Conservation (phyloP, 2,888 invertebrate genomes). For the Leucophenga maculata region DNA sequence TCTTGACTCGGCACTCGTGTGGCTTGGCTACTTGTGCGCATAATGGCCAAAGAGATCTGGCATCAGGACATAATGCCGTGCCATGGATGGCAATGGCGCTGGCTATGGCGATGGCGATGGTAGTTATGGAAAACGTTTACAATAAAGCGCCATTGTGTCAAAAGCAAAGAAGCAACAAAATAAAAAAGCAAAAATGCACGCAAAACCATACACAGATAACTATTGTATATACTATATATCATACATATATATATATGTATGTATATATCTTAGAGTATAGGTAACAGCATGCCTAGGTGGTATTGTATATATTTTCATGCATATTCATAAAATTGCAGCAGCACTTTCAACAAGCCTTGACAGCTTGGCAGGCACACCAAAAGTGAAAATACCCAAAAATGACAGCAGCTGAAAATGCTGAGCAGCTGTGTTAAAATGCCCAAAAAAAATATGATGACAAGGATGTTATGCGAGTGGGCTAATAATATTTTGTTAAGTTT, state of each 20-base stretch:
- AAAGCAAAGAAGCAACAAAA: not conserved
- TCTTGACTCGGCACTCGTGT: slow-evolving; percentile 32
- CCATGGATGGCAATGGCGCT: slow-evolving; percentile 2
- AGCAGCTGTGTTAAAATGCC: slow-evolving; percentile 19
- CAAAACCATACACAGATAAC: not conserved
- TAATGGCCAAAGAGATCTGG: slow-evolving; percentile 14
- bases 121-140: slow-evolving; percentile 11
- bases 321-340: slow-evolving; percentile 52
- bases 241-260: not conserved
- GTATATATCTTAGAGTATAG: not conserved
- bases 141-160: slow-evolving; percentile 11
- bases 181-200: not conserved
- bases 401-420: slow-evolving; percentile 39
- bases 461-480: too few species aligned
- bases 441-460: slow-evolving; percentile 13
- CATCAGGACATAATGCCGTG: slow-evolving; percentile 7
- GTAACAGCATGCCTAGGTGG: not conserved
- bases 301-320: slow-evolving; percentile 37
- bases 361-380: slow-evolving; percentile 41
- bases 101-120: not conserved
- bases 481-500: too few species aligned
- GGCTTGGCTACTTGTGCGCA: slow-evolving; percentile 12
- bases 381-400: slow-evolving; percentile 49
- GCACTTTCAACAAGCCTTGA: slow-evolving; percentile 29
- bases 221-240: not conserved